phyloP scores from a whole-genome alignment of 2,797 vertebrate genomes.

The Protonibea diacanthus region DNA sequence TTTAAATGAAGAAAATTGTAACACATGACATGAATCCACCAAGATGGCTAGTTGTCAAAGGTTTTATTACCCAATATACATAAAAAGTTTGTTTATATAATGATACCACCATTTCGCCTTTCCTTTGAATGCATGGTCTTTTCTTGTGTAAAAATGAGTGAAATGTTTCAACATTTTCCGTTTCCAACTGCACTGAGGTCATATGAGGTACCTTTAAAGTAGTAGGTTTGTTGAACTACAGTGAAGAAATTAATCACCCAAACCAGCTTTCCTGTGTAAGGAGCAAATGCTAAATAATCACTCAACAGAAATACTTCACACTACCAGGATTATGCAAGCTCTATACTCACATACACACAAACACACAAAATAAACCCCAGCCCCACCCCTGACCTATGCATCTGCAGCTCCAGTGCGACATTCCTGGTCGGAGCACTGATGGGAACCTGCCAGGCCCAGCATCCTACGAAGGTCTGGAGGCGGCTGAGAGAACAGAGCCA shows the following conservation, averaged over 20 bases:
- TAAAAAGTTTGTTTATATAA: background rate
- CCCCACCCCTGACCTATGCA: constrained; percentile 26
- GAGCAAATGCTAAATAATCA: constrained; percentile 19
- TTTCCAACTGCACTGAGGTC: background rate
- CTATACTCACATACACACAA: constrained; percentile 26
- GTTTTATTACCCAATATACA: background rate
- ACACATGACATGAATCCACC: background rate
- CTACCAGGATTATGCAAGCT: constrained; percentile 30
- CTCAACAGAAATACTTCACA: constrained; percentile 19
- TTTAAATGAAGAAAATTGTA: too few species aligned
- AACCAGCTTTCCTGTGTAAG: background rate
- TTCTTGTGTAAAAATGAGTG: background rate
- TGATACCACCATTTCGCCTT: too few species aligned
- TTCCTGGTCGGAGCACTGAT: constrained; percentile 61
- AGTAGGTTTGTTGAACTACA: background rate
- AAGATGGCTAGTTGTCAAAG: background rate
- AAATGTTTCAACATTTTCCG: background rate
- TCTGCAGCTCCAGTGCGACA: constrained; percentile 39
- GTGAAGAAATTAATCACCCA: background rate
- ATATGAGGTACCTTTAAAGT: background rate
- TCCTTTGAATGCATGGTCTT: background rate
- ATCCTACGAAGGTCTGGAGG: constrained; percentile 47
- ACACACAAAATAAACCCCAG: constrained; percentile 27
- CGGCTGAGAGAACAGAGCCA: constrained; percentile 65
- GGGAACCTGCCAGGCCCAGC: constrained; percentile 63